phyloP scores from a whole-genome alignment of 2,888 invertebrate species.

The Neria commutata region DNA sequence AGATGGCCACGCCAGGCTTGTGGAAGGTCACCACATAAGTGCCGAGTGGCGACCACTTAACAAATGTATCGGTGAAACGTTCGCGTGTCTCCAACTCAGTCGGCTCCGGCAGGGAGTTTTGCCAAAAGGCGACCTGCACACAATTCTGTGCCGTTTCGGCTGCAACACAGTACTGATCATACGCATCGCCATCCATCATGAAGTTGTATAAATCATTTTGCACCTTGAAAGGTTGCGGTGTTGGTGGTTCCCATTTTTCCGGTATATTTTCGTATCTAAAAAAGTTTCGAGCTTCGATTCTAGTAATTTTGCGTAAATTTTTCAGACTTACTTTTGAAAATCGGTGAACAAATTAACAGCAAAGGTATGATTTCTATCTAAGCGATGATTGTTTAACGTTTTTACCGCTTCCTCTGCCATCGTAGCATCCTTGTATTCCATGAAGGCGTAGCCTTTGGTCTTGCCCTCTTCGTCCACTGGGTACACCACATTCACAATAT shows the following conservation, averaged over 20 bases:
- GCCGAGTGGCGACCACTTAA: slow-evolving; percentile 97
- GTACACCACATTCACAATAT: slow-evolving; percentile 87
- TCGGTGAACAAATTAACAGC: slow-evolving; percentile 93
- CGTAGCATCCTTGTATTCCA: slow-evolving; percentile 84
- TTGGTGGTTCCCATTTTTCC: slow-evolving; percentile 91
- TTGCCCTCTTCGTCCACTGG: slow-evolving; percentile 80
- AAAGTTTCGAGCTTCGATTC: not conserved
- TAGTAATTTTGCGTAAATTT: not conserved
- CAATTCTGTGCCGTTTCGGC: slow-evolving; percentile 78
- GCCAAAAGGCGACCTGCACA: slow-evolving; percentile 84
- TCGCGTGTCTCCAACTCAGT: slow-evolving; percentile 79
- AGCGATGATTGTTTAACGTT: slow-evolving; percentile 86
- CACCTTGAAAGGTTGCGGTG: slow-evolving; percentile 86
- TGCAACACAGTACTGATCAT: slow-evolving; percentile 93
- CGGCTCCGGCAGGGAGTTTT: slow-evolving; percentile 89
- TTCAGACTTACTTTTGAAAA: slow-evolving; percentile 79
- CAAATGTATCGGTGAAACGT: slow-evolving; percentile 94
- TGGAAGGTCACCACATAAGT: slow-evolving; percentile 97
- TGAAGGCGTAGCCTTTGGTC: slow-evolving; percentile 92
- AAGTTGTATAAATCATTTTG: slow-evolving; percentile 93
- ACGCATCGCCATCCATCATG: slow-evolving; percentile 91
- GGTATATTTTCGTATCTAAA: slow-evolving; percentile 82
- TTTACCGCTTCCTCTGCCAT: slow-evolving; percentile 90
- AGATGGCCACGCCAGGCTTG: slow-evolving; percentile 91
- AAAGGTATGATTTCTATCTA: slow-evolving; percentile 96